These are phyloP conservation scores for Pseudoatta argentina DNA, from an alignment of 1,140 invertebrate genomes.

Conservation along the genomic window DNA sequence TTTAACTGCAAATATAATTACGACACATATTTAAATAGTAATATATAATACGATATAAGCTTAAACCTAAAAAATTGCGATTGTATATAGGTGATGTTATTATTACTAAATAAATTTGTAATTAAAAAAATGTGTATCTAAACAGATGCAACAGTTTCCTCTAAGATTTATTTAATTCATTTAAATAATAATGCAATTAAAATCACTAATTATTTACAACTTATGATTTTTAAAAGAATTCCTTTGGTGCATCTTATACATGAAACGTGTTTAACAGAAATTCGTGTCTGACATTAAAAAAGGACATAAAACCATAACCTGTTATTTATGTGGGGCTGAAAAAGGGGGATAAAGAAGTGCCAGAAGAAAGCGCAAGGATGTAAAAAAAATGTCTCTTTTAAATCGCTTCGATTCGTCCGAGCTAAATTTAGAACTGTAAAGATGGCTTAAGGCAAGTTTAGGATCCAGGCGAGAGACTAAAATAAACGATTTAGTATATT, in stretches of 20 bases:
- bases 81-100: not conserved
- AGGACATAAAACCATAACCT: slow-evolving; percentile 75
- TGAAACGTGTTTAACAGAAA: slow-evolving; percentile 21
- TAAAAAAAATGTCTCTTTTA: slow-evolving; percentile 60
- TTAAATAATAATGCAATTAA: not conserved
- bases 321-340: slow-evolving; percentile 71
- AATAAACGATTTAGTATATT: slow-evolving; percentile 17
- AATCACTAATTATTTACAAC: not conserved
- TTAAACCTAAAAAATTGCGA: not conserved
- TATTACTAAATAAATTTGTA: not conserved
- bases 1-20: slow-evolving; percentile 16
- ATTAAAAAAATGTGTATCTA: not conserved
- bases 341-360: slow-evolving; percentile 47
- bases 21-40: not conserved
- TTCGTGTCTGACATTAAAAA: slow-evolving; percentile 67
- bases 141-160: not conserved
- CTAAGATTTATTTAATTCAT: not conserved
- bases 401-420: slow-evolving; percentile 69
- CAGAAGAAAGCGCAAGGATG: slow-evolving; percentile 34
- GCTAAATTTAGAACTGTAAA: slow-evolving; percentile 76
- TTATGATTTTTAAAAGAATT: not conserved
- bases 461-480: slow-evolving; percentile 21
- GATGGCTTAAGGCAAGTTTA: slow-evolving; percentile 57
- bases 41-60: not conserved
- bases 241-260: slow-evolving; percentile 17